phyloP scores from a whole-genome alignment of 2,797 vertebrate species.

The Thamnophis elegans region DNA sequence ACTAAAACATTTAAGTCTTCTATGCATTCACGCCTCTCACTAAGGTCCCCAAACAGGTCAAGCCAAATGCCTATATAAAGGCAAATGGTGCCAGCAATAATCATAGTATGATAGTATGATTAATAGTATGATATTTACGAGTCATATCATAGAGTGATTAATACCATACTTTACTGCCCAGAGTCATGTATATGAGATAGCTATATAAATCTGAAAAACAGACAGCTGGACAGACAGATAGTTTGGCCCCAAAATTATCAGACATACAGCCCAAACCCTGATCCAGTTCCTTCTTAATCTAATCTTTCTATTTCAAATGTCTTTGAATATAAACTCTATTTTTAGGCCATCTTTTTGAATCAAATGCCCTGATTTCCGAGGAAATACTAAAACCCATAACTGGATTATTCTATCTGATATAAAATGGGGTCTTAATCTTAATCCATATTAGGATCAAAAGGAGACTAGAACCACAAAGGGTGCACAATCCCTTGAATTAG shows the following conservation, averaged over 20 bases:
- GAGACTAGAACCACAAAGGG: background rate
- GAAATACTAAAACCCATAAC: background rate
- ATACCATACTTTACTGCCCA: background rate
- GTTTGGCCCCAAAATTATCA: background rate
- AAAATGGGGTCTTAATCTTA: background rate
- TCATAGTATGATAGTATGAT: background rate
- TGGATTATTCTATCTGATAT: background rate
- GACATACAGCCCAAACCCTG: background rate
- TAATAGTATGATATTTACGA: background rate
- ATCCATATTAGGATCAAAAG: background rate
- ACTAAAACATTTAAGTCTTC: background rate
- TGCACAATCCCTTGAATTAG: background rate
- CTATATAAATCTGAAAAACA: background rate
- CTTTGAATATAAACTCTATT: too few relatives aligned
- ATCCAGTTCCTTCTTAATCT: background rate
- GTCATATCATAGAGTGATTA: background rate
- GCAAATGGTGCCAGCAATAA: background rate
- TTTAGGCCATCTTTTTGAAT: background rate
- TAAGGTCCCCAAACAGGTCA: background rate
- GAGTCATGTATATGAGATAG: background rate
- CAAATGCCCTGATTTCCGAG: background rate
- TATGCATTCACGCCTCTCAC: background rate
- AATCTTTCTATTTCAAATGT: background rate
- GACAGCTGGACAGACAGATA: background rate
- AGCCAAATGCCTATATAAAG: background rate